A percentile compares a stretch with the other conserved stretches of the same genome.
These are phyloP conservation scores for Microplitis manilae DNA, from an alignment of 2,888 invertebrate species.

Conservation along the genomic window DNA sequence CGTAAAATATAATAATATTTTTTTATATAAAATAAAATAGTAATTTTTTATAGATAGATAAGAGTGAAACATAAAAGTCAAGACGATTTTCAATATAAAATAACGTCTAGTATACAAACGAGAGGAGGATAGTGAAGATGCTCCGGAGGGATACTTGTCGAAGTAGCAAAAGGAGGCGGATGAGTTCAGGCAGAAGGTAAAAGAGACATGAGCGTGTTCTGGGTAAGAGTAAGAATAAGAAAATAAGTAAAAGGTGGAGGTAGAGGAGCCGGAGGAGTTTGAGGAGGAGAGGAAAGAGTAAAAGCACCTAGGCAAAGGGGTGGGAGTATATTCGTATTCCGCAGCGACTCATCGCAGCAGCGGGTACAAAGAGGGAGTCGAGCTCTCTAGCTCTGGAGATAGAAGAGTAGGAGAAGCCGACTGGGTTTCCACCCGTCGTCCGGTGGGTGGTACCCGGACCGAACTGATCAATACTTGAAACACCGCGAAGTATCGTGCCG, in stretches of 20 bases:
- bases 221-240: background rate
- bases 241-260: background rate
- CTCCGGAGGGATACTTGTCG: slow-evolving; percentile 5
- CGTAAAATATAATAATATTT: too few relatives aligned
- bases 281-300: slow-evolving; percentile 15
- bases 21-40: background rate
- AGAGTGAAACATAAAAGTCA: slow-evolving; percentile 10
- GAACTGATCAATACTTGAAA: slow-evolving; percentile 73
- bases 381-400: slow-evolving; percentile 41
- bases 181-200: slow-evolving; percentile 25
- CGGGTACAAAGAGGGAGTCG: slow-evolving; percentile 38
- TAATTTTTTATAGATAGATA: slow-evolving; percentile 2
- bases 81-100: slow-evolving; percentile 19
- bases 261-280: slow-evolving; percentile 2
- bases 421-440: slow-evolving; percentile 43
- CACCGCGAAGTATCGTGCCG: slow-evolving; percentile 70
- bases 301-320: slow-evolving; percentile 13
- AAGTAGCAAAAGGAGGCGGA: slow-evolving; percentile 15
- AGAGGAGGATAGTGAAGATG: background rate
- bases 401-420: slow-evolving; percentile 51
- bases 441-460: slow-evolving; percentile 63
- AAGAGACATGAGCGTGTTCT: background rate
- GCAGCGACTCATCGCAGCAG: background rate
- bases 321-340: slow-evolving; percentile 1
- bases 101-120: background rate